Percentiles rank a stretch among this genome's conserved stretches.
phyloP scores from a whole-genome alignment of 2,113 vertebrate species.

The Pandion haliaetus region DNA sequence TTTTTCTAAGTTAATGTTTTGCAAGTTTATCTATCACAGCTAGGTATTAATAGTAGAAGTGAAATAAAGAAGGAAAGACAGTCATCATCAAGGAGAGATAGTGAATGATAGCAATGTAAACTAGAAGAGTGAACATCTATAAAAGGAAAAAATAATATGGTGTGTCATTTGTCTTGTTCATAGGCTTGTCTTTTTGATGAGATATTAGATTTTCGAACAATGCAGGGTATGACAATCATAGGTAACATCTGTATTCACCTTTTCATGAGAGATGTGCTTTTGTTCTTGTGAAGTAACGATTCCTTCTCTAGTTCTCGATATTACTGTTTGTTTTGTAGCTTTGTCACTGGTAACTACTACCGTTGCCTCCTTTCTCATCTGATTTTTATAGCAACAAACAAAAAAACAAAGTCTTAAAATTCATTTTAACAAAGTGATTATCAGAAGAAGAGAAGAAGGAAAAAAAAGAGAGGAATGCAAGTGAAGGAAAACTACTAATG shows the following conservation, averaged over 20 bases:
- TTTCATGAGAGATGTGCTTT: slow-evolving; percentile 74
- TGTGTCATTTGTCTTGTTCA: neutral
- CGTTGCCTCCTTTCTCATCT: slow-evolving; percentile 77
- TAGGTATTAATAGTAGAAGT: neutral
- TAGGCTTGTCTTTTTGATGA: neutral
- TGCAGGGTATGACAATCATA: neutral
- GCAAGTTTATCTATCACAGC: neutral
- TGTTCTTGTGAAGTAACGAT: slow-evolving; percentile 71
- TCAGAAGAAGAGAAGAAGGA: neutral
- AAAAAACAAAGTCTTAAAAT: slow-evolving; percentile 19
- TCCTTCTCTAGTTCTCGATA: slow-evolving; percentile 75
- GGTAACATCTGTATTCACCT: slow-evolving; percentile 73
- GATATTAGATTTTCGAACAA: neutral
- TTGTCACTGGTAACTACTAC: slow-evolving; percentile 73
- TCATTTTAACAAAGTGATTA: neutral
- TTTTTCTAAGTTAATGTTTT: neutral
- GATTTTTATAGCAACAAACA: slow-evolving; percentile 52
- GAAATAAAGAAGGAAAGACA: neutral
- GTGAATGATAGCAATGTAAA: neutral
- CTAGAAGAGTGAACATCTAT: neutral
- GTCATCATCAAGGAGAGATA: neutral
- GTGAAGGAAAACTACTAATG: neutral
- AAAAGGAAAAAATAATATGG: neutral
- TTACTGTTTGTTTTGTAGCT: slow-evolving; percentile 75
- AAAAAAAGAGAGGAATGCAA: neutral